Evolutionary conservation across 1,140 invertebrate species (phyloP), one percentile per base, ranked within the genome.

Genomic region (Drusus annulatus): DNA sequence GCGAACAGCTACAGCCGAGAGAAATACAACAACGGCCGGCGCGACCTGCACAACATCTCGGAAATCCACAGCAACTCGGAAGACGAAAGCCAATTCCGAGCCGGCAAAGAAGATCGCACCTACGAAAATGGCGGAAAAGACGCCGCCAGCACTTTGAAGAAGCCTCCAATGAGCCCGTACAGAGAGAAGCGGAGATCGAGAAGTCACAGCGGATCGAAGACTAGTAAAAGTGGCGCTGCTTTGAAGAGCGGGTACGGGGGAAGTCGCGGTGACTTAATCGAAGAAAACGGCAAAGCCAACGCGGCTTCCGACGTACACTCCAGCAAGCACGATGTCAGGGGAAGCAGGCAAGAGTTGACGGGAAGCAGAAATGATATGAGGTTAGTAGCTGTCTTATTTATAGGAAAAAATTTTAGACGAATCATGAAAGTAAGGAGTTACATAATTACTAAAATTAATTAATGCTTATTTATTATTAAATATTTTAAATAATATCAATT

Each of bases 21-120:
- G 51, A 83, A 83, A 36, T 83, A 80, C 19, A 77, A 78, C n/a
- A 85, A 84, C 79, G 88, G 89, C 52, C 90, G 89, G 65, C 86
- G 89, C 78, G 89, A 93, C 85, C 86, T 92, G 25, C 89, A 92
- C 68, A 91, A 92, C 85, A 90, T 92, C 84, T 90, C 91, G 5
- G 88, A 92, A 85, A 92, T 88, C 6, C 87, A 87, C 45, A 90
- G 87, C 82, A 91, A 88, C 84, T 89, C 87, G 8, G 87, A 88
- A 79, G 87, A 80, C 17, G 88, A 88, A 60, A 89, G 86, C 77
- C 86, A 88, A 28, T 85, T 88, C 56, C 86, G 85, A 31, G 87
- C 86, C 58, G 85, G 28, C 76, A 69, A 60, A 19, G 58, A 76
- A 16, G 80, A 74, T 81, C 69, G 23, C 16, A 54, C 73, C 8